Evolutionary conservation across 2,888 invertebrate genomes (phyloP), one percentile per base, ranked within the genome.

Genomic region (Ischnura elegans): DNA sequence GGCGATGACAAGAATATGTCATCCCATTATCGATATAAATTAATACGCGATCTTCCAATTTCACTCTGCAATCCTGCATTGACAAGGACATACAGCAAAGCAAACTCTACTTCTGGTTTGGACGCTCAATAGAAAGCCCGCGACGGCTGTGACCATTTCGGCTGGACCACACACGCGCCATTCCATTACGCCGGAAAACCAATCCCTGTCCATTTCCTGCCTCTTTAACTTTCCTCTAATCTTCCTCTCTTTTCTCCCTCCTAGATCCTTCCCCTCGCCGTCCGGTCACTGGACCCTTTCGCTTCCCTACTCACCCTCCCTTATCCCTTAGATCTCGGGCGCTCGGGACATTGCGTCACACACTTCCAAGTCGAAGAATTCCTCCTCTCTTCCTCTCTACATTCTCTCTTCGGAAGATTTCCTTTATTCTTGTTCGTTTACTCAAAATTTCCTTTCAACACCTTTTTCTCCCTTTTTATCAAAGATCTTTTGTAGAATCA

Each of bases 191-290:
- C 36, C 76, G 76, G 76, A 29, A 36, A 61, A 76, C 76, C 76
- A 29, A 76, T 36, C 76, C 76, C 16, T 36, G 76, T 29, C 76
- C 76, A 76, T 76, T 76, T 76, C 76, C 76, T 76, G 29, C 76
- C 76, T 29, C 76, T 36, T 76, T 76, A 76, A 76, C 13, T 76
- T 76, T 36, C 76, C 76, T 76, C 76, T 76, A 76, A 76, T 36
- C 76, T 76, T 76, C 76, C 36, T 16, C n/a, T 36, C 25, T 66
- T 76, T 76, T 76, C 76, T 36, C 36, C 36, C 76, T 36, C 36
- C 36, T 10, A 10, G n/a, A 13, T 36, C 16, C 76, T 13, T 16
- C 36, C 76, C 3, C 36, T 76, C 25, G 5, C 2, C n/a, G 19
- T 25, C 61, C 61, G 51, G 51, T 61, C 76, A 36, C 36, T 16